Conservation (phyloP, 2,888 invertebrate genomes). For the Volucella bombylans region DNA sequence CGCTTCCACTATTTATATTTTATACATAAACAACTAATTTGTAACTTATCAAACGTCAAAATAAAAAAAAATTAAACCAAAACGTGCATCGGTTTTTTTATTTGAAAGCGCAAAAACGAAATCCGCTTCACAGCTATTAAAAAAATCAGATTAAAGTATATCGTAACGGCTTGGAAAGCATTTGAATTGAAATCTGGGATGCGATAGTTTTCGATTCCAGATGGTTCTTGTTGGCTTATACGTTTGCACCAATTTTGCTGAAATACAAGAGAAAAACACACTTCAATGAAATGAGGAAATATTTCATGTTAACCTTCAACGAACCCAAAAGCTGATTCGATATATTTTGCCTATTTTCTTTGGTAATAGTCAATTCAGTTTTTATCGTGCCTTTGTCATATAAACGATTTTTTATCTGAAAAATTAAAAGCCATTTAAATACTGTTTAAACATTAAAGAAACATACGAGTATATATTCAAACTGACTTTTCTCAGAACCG, state of each 20-base stretch:
- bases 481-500: slow-evolving; percentile 70
- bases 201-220: slow-evolving; percentile 4
- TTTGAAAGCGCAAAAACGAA: background rate
- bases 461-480: no score
- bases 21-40: no score
- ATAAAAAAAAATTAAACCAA: no score
- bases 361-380: slow-evolving; percentile 32
- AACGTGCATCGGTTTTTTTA: background rate
- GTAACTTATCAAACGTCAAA: no score
- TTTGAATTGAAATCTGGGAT: slow-evolving; percentile 1
- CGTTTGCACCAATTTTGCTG: slow-evolving; percentile 38
- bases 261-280: background rate
- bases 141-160: no score
- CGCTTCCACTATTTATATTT: no score
- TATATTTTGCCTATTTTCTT: slow-evolving; percentile 28
- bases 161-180: no score
- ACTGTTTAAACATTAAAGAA: background rate
- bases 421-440: background rate
- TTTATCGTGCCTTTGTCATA: slow-evolving; percentile 43
- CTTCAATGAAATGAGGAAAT: background rate
- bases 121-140: no score
- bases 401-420: slow-evolving; percentile 50
- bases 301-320: background rate
- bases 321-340: slow-evolving; percentile 32
- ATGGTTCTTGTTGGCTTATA: slow-evolving; percentile 52